Percentiles rank a stretch among this genome's conserved stretches.
phyloP scores from a whole-genome alignment of 2,888 invertebrate genomes.

The Steinernema scapterisci region DNA sequence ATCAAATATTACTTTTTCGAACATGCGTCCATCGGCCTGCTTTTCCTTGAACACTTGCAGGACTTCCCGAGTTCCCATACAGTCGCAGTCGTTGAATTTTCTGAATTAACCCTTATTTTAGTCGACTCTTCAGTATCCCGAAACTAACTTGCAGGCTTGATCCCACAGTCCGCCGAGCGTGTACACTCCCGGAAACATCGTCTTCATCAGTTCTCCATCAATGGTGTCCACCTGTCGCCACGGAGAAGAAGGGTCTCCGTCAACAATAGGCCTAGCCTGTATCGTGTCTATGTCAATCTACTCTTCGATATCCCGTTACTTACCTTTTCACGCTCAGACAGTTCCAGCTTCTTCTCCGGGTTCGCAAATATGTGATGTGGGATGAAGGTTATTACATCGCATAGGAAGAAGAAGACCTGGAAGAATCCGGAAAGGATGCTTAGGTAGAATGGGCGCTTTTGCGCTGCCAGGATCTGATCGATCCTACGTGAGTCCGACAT shows the following conservation, averaged over 20 bases:
- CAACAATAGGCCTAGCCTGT: constrained; percentile 52
- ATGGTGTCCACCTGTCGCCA: constrained; percentile 61
- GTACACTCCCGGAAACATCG: constrained; percentile 67
- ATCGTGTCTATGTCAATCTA: not conserved
- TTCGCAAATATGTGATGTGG: constrained; percentile 66
- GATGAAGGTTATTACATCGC: constrained; percentile 61
- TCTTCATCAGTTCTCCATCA: constrained; percentile 58
- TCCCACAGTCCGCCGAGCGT: constrained; percentile 70
- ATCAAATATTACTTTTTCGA: constrained; percentile 80
- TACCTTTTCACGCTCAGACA: constrained; percentile 57
- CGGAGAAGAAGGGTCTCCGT: constrained; percentile 54
- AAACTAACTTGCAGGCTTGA: constrained; percentile 63
- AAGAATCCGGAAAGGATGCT: constrained; percentile 37
- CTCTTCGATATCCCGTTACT: not conserved
- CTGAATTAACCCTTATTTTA: constrained; percentile 43
- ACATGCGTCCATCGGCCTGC: constrained; percentile 89
- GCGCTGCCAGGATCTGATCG: constrained; percentile 42
- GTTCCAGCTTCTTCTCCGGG: constrained; percentile 59
- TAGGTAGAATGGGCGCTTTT: constrained; percentile 46
- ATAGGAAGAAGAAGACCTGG: constrained; percentile 60
- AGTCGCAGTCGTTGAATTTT: constrained; percentile 46
- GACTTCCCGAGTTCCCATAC: constrained; percentile 70
- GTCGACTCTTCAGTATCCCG: constrained; percentile 2
- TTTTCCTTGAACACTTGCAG: constrained; percentile 86
- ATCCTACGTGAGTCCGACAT: constrained; percentile 34